Conservation (phyloP, 2,113 vertebrate species). For the Columba janthina region DNA sequence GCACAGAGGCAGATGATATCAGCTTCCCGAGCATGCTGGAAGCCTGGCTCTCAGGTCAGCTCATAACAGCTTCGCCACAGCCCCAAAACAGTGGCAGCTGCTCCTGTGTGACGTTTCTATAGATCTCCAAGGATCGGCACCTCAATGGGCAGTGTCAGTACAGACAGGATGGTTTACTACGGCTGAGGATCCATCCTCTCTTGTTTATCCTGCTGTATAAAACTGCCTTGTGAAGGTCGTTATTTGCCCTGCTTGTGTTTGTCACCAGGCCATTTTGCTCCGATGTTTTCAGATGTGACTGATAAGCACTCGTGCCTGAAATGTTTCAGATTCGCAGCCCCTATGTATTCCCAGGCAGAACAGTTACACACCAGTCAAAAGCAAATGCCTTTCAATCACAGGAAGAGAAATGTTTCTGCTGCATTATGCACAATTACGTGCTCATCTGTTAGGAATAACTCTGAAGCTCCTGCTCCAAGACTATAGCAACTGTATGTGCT, state of each 20-base stretch:
- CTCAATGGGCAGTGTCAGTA: background rate
- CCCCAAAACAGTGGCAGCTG: background rate
- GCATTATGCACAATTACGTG: conserved; percentile 49
- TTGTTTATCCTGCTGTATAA: conserved; percentile 37
- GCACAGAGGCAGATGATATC: background rate
- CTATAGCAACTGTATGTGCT: background rate
- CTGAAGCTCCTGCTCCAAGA: background rate
- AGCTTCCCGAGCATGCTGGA: background rate
- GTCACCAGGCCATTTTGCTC: background rate
- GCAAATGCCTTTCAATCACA: conserved; percentile 24
- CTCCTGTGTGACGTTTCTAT: background rate
- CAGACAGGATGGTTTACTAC: background rate
- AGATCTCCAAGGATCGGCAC: background rate
- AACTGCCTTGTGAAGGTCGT: conserved; percentile 2
- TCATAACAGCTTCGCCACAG: background rate
- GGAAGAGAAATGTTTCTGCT: conserved; percentile 20
- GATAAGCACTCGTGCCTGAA: background rate
- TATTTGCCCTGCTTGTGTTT: background rate
- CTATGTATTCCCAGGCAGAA: conserved; percentile 7
- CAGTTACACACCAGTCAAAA: background rate
- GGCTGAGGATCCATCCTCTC: background rate
- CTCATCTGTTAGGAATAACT: conserved; percentile 23
- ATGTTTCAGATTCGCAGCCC: background rate
- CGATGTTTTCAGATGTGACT: background rate
- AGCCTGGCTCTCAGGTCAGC: rapidly evolving